These are phyloP conservation scores for Hetaerina americana DNA, from an alignment of 1,140 invertebrate genomes.

Conservation along the genomic window DNA sequence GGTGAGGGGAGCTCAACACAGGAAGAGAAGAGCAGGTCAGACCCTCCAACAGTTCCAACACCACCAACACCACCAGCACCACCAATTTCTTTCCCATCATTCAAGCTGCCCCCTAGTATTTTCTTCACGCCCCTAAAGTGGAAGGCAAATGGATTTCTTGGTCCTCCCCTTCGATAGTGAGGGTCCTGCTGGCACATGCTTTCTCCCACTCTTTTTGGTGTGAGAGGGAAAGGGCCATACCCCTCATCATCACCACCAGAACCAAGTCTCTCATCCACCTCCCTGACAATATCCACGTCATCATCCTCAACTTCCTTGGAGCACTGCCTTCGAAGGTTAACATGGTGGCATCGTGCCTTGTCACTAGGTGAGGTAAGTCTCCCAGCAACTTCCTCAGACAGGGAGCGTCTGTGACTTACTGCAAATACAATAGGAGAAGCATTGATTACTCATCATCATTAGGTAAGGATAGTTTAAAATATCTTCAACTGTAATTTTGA, in stretches of 20 bases:
- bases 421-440: too few species aligned
- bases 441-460: too few species aligned
- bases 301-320: conserved; percentile 6
- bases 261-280: conserved; percentile 22
- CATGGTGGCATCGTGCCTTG: conserved; percentile 55
- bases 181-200: conserved; percentile 66
- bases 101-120: conserved; percentile 43
- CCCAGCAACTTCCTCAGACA: conserved; percentile 49
- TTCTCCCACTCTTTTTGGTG: conserved; percentile 49
- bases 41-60: conserved; percentile 19
- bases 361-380: conserved; percentile 44
- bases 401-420: conserved; percentile 48
- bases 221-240: conserved; percentile 19
- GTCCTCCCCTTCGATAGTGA: conserved; percentile 50
- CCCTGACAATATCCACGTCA: conserved; percentile 1
- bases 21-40: conserved; percentile 48
- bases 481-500: too few species aligned
- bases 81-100: conserved; percentile 21
- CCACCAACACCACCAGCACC: conserved; percentile 21
- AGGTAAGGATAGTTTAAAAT: too few species aligned
- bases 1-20: conserved; percentile 59
- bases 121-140: conserved; percentile 60
- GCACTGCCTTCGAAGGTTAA: conserved; percentile 26
- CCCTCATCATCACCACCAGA: background rate
- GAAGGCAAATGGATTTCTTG: conserved; percentile 53